Percentiles rank a stretch among this genome's conserved stretches.
These are phyloP conservation scores for Hypsopygia costalis DNA, from an alignment of 2,888 invertebrate species.

Conservation along the genomic window DNA sequence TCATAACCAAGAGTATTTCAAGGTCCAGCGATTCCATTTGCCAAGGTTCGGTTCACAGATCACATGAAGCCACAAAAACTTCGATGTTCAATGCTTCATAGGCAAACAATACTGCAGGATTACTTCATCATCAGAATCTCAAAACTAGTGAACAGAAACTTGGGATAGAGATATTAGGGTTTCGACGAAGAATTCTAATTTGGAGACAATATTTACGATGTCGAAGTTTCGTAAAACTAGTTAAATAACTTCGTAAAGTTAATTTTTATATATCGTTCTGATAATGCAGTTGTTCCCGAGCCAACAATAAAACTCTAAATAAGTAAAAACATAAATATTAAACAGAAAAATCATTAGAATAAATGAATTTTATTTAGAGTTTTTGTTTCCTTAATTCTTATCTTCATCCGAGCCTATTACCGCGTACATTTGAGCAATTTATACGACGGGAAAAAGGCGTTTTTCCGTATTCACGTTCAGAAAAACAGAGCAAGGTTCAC, in stretches of 20 bases:
- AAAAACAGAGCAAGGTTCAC: constrained; percentile 48
- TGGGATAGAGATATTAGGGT: too few relatives aligned
- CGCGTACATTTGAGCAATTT: constrained; percentile 39
- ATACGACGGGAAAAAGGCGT: constrained; percentile 40
- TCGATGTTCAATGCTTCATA: constrained; percentile 21
- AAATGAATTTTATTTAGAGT: neutral
- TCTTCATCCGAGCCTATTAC: constrained; percentile 26
- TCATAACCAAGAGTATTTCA: constrained; percentile 47
- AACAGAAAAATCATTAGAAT: too few relatives aligned
- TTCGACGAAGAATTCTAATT: too few relatives aligned
- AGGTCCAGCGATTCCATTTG: constrained; percentile 48
- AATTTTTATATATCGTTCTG: too few relatives aligned
- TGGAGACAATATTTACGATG: too few relatives aligned
- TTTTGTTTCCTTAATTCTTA: neutral
- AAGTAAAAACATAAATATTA: too few relatives aligned
- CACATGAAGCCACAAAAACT: constrained; percentile 39
- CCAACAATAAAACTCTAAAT: too few relatives aligned
- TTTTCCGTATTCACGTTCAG: constrained; percentile 47
- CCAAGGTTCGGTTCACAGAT: constrained; percentile 50
- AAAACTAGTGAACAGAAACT: too few relatives aligned
- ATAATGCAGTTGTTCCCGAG: too few relatives aligned
- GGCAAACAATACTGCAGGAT: neutral
- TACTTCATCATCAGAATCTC: too few relatives aligned
- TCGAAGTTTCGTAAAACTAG: too few relatives aligned
- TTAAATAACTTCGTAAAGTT: too few relatives aligned